Conservation (phyloP, 2,888 invertebrate species). For the Acanthoscelides obtectus region DNA sequence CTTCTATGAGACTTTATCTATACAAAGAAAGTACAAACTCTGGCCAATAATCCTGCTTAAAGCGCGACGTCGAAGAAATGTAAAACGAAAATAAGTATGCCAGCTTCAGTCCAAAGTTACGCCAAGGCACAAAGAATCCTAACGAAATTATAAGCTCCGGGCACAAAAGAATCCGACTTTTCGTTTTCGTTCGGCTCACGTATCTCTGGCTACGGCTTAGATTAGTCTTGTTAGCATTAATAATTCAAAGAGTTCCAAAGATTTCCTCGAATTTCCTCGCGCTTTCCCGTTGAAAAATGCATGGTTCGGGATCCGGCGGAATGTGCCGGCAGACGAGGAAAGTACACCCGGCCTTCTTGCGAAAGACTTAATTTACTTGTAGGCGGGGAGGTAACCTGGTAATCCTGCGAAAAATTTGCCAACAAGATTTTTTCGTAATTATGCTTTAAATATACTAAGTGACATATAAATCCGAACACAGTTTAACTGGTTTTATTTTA, state of each 20-base stretch:
- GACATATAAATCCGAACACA: too few relatives aligned
- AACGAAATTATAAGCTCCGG: neutral
- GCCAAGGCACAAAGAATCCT: slow-evolving; percentile 8
- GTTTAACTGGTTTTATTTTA: too few relatives aligned
- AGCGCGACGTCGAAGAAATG: too few relatives aligned
- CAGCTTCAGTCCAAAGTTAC: neutral
- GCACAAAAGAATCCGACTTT: neutral
- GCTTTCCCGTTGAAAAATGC: slow-evolving; percentile 25
- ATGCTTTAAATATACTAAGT: too few relatives aligned
- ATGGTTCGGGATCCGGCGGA: slow-evolving; percentile 18
- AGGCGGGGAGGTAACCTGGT: too few relatives aligned
- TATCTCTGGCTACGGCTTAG: slow-evolving; percentile 32
- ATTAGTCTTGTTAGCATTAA: slow-evolving; percentile 39
- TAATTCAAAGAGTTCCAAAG: slow-evolving; percentile 34
- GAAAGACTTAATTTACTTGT: neutral
- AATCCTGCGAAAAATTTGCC: too few relatives aligned
- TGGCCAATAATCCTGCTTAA: too few relatives aligned
- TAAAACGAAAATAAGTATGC: neutral
- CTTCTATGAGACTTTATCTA: too few relatives aligned
- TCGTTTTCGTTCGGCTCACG: slow-evolving; percentile 17
- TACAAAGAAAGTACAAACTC: too few relatives aligned
- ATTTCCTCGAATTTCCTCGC: slow-evolving; percentile 23
- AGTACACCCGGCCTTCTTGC: slow-evolving; percentile 9
- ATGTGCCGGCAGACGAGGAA: slow-evolving; percentile 21
- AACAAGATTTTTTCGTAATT: too few relatives aligned